phyloP scores from a whole-genome alignment of 2,888 invertebrate species.

The Polymixis flavicincta region DNA sequence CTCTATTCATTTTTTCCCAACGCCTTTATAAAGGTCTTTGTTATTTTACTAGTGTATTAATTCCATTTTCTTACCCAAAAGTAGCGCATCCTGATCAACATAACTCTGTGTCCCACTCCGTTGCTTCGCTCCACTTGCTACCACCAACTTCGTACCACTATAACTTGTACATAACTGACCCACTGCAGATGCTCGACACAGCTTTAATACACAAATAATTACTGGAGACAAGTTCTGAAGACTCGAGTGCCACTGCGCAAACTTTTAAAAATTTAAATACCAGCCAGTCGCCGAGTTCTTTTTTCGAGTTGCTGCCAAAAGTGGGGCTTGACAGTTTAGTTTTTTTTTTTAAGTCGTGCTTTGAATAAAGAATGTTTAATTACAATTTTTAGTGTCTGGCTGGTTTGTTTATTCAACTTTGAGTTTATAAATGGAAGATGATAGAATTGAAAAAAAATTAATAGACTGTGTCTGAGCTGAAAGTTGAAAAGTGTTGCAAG shows the following conservation, averaged over 20 bases:
- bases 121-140: conserved; percentile 59
- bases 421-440: conserved; percentile 54
- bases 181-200: conserved; percentile 68
- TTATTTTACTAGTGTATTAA: background rate
- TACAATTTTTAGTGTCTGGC: conserved; percentile 48
- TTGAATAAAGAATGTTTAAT: conserved; percentile 57
- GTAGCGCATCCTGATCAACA: conserved; percentile 46
- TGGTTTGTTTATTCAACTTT: conserved; percentile 46
- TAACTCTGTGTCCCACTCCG: conserved; percentile 44
- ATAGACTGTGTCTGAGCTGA: conserved; percentile 41
- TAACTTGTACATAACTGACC: conserved; percentile 71
- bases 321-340: conserved; percentile 53
- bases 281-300: conserved; percentile 42
- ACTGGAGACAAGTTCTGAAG: conserved; percentile 68
- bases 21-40: background rate
- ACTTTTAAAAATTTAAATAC: conserved; percentile 58
- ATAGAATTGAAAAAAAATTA: no score
- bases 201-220: conserved; percentile 77
- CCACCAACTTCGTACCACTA: conserved; percentile 67
- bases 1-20: background rate
- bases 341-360: conserved; percentile 35
- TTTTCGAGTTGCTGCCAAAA: conserved; percentile 50
- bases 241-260: conserved; percentile 54
- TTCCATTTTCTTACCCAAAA: background rate
- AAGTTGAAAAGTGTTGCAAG: conserved; percentile 52